These are phyloP conservation scores for Mesocricetus auratus DNA, from an alignment of 2,113 vertebrate species.

Conservation along the genomic window DNA sequence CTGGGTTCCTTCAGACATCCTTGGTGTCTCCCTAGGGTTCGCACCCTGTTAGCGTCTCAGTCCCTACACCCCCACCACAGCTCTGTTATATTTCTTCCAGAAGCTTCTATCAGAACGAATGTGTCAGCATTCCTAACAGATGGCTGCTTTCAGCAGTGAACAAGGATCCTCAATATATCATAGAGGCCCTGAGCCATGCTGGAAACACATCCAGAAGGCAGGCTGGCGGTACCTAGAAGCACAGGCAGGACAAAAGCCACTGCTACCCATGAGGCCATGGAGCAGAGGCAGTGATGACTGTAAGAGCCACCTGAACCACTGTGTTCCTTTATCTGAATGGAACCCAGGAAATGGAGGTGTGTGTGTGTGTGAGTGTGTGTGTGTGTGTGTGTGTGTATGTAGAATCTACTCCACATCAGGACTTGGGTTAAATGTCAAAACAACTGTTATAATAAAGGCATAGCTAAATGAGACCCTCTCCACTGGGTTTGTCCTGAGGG, in stretches of 20 bases:
- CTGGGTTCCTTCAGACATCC: not conserved
- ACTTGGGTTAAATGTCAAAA: not conserved
- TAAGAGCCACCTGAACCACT: accelerated
- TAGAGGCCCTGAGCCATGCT: slow-evolving; percentile 20
- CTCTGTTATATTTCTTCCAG: not conserved
- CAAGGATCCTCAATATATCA: slow-evolving; percentile 55
- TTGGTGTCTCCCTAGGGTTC: not conserved
- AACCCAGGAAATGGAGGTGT: not conserved
- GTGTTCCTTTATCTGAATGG: not conserved
- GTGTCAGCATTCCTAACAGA: slow-evolving; percentile 75
- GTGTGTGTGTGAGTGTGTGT: not conserved
- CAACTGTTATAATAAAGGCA: not conserved
- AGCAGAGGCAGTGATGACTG: not conserved
- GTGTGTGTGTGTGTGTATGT: not conserved
- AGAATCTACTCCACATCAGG: not conserved
- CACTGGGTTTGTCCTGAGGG: too few relatives aligned
- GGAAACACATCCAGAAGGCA: not conserved
- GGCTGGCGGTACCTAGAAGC: not conserved
- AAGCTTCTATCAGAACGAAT: slow-evolving; percentile 15
- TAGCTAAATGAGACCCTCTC: not conserved
- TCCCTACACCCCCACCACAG: not conserved
- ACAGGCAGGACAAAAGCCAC: not conserved
- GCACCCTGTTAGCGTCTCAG: not conserved
- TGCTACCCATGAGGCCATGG: not conserved
- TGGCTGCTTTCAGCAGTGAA: slow-evolving; percentile 58